These are phyloP conservation scores for Ateles fusciceps DNA, from an alignment of 2,797 vertebrate species.

Conservation along the genomic window DNA sequence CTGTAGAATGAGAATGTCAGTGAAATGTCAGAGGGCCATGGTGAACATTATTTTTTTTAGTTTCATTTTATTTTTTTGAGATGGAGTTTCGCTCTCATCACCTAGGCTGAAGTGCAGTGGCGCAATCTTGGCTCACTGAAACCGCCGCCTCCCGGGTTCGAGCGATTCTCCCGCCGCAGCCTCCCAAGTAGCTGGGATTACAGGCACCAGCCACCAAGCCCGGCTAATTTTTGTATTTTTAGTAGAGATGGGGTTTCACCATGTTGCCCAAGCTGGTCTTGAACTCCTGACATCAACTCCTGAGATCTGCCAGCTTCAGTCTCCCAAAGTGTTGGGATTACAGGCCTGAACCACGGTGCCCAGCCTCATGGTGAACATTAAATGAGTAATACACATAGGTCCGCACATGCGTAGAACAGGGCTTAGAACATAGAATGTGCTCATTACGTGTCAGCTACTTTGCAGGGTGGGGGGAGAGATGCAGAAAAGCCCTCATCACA, in stretches of 20 bases:
- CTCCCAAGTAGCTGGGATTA: neutral
- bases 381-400: neutral
- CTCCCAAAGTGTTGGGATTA: neutral
- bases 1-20: neutral
- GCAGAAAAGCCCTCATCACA: neutral
- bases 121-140: neutral
- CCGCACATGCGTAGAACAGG: neutral
- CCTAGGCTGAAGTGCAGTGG: neutral
- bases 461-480: neutral
- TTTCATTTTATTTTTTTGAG: neutral
- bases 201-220: neutral
- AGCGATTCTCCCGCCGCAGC: neutral
- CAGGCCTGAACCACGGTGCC: rapidly evolving
- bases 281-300: neutral
- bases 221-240: neutral
- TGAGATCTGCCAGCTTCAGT: neutral
- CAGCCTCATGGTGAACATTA: neutral
- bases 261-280: neutral
- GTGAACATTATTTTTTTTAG: neutral
- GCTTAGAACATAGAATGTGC: neutral
- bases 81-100: neutral
- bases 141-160: neutral
- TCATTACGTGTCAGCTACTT: neutral
- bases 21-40: neutral
- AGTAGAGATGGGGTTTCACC: neutral